Evolutionary conservation across 2,113 vertebrate species (phyloP).

Genomic region (Xyliphius kryptos): DNA sequence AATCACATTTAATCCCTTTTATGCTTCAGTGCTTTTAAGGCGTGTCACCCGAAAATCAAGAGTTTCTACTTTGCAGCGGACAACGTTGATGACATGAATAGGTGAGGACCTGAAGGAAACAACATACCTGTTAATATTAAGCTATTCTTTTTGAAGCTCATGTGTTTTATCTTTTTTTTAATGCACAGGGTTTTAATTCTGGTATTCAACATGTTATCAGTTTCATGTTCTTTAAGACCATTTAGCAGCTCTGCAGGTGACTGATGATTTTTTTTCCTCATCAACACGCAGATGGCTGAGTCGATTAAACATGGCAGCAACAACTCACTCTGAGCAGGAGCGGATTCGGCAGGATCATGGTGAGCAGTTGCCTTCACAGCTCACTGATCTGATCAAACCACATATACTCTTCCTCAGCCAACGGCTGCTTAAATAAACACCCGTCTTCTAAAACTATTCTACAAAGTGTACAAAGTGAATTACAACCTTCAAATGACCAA

Average conservation of each 20-base stretch:
- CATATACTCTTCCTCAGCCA: conserved; percentile 26
- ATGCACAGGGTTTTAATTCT: too few species aligned
- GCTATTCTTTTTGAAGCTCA: too few species aligned
- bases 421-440: conserved; percentile 7
- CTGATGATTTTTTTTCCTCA: conserved; percentile 40
- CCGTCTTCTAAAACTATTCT: too few species aligned
- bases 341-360: conserved; percentile 92
- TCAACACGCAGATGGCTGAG: conserved; percentile 85
- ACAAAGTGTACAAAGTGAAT: too few species aligned
- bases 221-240: too few species aligned
- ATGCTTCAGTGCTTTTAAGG: conserved; percentile 87
- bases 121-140: too few species aligned
- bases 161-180: too few species aligned
- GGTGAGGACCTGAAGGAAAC: too few species aligned
- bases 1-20: conserved; percentile 34
- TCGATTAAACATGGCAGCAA: conserved; percentile 90
- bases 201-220: too few species aligned
- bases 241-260: conserved; percentile 41
- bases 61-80: conserved; percentile 99
- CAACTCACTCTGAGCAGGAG: conserved; percentile 89
- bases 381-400: conserved; percentile 28
- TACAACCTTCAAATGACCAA: too few species aligned
- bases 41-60: conserved; percentile 98
- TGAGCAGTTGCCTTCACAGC: conserved; percentile 57
- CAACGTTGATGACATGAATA: conserved; percentile 97